Percentiles rank a stretch among this genome's conserved stretches.
These are phyloP conservation scores for Agonopterix alstromeriana DNA, from an alignment of 2,888 invertebrate species.

Conservation along the genomic window DNA sequence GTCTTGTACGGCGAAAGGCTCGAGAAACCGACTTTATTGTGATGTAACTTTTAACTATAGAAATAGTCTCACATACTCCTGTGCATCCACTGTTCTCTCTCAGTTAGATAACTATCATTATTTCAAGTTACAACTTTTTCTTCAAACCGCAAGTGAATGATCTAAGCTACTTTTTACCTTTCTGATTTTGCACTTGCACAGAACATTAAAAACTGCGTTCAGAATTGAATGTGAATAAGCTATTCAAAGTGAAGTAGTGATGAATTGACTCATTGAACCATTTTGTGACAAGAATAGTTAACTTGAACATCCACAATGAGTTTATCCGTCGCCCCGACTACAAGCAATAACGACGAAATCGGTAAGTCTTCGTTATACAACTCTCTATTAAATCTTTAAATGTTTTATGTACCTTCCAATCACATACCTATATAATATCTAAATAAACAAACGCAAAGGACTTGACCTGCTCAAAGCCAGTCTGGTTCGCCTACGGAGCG, in stretches of 20 bases:
- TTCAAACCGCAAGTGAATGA: slow-evolving; percentile 18
- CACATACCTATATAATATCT: background rate
- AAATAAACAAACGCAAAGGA: slow-evolving; percentile 1
- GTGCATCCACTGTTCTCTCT: slow-evolving; percentile 23
- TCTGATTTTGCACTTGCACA: no score
- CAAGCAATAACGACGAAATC: slow-evolving; percentile 49
- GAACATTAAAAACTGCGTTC: no score
- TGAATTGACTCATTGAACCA: no score
- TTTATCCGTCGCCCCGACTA: slow-evolving; percentile 36
- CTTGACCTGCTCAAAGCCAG: slow-evolving; percentile 14
- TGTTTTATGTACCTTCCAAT: no score
- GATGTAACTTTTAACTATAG: slow-evolving; percentile 21
- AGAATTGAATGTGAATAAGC: no score
- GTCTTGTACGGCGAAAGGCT: background rate
- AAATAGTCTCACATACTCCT: slow-evolving; percentile 20
- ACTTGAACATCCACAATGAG: slow-evolving; percentile 36
- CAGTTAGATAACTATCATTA: slow-evolving; percentile 33
- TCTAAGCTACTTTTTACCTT: background rate
- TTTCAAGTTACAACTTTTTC: slow-evolving; percentile 29
- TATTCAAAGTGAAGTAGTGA: no score
- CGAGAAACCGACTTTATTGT: slow-evolving; percentile 17
- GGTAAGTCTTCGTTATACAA: slow-evolving; percentile 40
- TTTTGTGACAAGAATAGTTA: background rate
- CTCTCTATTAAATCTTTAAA: no score
- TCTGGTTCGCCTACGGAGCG: slow-evolving; percentile 20